Evolutionary conservation across 2,113 vertebrate genomes (phyloP), one percentile per base, ranked within the genome.

Genomic region (Anser brachyrhynchus): DNA sequence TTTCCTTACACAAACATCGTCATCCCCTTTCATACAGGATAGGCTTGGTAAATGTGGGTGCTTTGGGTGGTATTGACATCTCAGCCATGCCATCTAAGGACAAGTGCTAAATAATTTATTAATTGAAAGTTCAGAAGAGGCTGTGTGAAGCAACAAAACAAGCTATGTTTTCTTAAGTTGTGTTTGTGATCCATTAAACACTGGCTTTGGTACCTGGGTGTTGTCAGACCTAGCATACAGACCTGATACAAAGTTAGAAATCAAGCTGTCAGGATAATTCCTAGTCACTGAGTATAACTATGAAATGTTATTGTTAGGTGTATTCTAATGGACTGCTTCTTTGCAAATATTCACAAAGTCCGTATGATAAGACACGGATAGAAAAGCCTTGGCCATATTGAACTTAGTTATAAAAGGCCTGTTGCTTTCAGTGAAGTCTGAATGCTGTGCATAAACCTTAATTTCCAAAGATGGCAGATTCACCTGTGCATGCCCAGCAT

Each of bases 31-130:
- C 74, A 90, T 46, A 46, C 84, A 90, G 62, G 73, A 76, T 39
- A 77, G 64, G 88, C 89, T 95, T 97, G 72, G 95, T 70, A 97
- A 91, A 81, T 73, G 33, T 66, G 49, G 55, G 86, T 72, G 51
- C 58, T 90, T 88, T 95, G 81, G 69, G 80, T 93, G 59, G 51
- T 94, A 96, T 83, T 66, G 69, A 89, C 87, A 87, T 91, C 85
- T 87, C 80, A 94, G 75, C 78, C 84, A 69, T 82, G 87, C 64
- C 81, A 72, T 95, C 46, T 95, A 96, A 97, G 91, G 88, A 95
- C 85, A 90, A 93, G 54, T 87, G 69, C 87, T 97, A 93, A 95
- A 95, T 97, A 89, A 95, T 97, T 90, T 93, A 96, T 66, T 93
- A 37, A 71, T 84, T 70, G 84, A 52, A 80, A 93, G 93, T 92